These are phyloP conservation scores for Clanis bilineata DNA, from an alignment of 2,888 invertebrate species.

Conservation along the genomic window DNA sequence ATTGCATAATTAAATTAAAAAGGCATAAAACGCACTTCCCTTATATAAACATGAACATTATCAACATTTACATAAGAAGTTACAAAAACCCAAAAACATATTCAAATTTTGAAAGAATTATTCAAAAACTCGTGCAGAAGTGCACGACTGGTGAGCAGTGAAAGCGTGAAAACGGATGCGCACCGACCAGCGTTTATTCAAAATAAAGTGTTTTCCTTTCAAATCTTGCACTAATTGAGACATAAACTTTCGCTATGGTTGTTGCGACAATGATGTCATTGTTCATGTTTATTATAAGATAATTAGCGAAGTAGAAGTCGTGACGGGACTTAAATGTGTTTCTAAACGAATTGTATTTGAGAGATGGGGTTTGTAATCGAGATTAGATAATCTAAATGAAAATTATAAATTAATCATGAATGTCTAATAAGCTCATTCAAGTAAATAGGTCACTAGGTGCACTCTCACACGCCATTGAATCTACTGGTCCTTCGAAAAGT, in stretches of 20 bases:
- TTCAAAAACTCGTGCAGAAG: conserved; percentile 40
- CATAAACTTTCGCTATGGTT: conserved; percentile 40
- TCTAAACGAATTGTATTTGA: neutral
- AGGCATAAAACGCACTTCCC: neutral
- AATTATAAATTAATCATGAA: too few relatives aligned
- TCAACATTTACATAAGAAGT: neutral
- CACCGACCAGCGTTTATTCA: conserved; percentile 37
- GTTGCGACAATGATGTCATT: conserved; percentile 16
- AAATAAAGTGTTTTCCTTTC: conserved; percentile 42
- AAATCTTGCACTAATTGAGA: conserved; percentile 51
- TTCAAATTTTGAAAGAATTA: conserved; percentile 30
- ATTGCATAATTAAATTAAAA: neutral
- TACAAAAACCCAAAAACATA: neutral
- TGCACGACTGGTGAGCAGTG: conserved; percentile 44
- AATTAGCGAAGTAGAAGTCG: neutral
- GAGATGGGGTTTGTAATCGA: neutral
- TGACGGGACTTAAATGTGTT: neutral
- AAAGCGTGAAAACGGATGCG: conserved; percentile 63
- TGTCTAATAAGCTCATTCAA: too few relatives aligned
- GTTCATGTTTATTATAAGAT: neutral
- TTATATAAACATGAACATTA: neutral
- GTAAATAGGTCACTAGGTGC: too few relatives aligned
- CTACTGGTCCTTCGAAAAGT: too few relatives aligned
- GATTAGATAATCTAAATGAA: too few relatives aligned
- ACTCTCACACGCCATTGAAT: too few relatives aligned